phyloP scores from a whole-genome alignment of 2,113 vertebrate species.

The Oreocharis arfaki region DNA sequence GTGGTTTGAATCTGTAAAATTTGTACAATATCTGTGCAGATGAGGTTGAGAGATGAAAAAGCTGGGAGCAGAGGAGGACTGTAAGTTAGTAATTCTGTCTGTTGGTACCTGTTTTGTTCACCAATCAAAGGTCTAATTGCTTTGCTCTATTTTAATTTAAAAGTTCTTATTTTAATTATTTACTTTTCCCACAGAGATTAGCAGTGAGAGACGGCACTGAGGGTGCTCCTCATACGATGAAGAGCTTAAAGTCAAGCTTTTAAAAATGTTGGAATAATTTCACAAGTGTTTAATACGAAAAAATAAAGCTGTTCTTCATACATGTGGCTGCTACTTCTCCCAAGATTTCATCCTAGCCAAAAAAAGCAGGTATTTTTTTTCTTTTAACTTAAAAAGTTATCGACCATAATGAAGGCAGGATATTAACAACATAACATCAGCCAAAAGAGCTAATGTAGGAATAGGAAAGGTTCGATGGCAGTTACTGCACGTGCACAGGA shows the following conservation, averaged over 20 bases:
- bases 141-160: slow-evolving; percentile 55
- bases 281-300: not conserved
- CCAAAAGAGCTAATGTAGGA: not conserved
- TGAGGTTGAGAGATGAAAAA: not conserved
- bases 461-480: not conserved
- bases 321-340: not conserved
- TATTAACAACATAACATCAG: not conserved
- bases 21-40: not conserved
- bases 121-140: slow-evolving; percentile 45
- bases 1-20: not conserved
- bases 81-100: not conserved
- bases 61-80: not conserved
- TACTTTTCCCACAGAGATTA: not conserved
- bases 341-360: not conserved
- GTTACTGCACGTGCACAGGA: not conserved
- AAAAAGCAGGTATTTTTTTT: not conserved
- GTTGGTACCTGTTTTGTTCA: slow-evolving; percentile 21
- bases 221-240: not conserved
- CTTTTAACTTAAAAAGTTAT: not conserved
- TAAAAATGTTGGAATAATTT: not conserved
- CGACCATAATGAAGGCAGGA: not conserved
- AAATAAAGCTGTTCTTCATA: not conserved
- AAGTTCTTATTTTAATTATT: slow-evolving; percentile 43
- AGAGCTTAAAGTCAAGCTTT: not conserved
- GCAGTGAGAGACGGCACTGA: not conserved